Evolutionary conservation across 2,888 invertebrate species (phyloP).

Genomic region (Polymixis flavicincta): DNA sequence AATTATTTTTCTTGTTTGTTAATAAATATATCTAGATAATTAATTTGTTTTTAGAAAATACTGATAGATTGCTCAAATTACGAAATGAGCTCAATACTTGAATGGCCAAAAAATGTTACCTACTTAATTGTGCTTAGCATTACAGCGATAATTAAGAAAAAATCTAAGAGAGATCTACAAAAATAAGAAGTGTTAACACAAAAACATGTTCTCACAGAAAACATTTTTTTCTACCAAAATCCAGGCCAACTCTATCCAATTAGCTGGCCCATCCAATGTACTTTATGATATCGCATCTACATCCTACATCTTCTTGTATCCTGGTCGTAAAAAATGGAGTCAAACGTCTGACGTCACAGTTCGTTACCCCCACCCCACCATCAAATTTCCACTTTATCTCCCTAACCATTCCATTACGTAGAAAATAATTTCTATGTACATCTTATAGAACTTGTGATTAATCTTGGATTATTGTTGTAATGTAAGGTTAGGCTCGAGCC

Average conservation of each 20-base stretch:
- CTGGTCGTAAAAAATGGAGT: conserved; percentile 67
- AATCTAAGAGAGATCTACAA: background rate
- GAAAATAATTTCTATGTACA: conserved; percentile 70
- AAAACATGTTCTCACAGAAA: background rate
- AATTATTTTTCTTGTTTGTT: background rate
- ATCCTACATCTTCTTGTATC: conserved; percentile 51
- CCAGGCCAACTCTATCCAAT: conserved; percentile 41
- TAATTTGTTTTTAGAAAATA: background rate
- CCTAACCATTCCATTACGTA: conserved; percentile 69
- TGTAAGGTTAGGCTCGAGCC: conserved; percentile 25
- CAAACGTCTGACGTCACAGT: conserved; percentile 75
- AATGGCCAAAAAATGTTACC: background rate
- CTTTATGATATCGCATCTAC: conserved; percentile 45
- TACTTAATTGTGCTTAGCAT: background rate
- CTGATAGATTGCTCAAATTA: background rate
- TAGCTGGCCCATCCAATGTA: conserved; percentile 54
- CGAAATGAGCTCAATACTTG: background rate
- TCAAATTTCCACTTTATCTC: conserved; percentile 81
- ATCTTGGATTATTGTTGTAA: conserved; percentile 59
- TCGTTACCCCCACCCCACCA: conserved; percentile 77
- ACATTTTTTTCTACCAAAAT: conserved; percentile 16
- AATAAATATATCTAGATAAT: background rate
- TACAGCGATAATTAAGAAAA: background rate
- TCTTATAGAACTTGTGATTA: conserved; percentile 59
- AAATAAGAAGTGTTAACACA: background rate